These are phyloP conservation scores for Vultur gryphus DNA, from an alignment of 2,797 vertebrate genomes.

Conservation along the genomic window DNA sequence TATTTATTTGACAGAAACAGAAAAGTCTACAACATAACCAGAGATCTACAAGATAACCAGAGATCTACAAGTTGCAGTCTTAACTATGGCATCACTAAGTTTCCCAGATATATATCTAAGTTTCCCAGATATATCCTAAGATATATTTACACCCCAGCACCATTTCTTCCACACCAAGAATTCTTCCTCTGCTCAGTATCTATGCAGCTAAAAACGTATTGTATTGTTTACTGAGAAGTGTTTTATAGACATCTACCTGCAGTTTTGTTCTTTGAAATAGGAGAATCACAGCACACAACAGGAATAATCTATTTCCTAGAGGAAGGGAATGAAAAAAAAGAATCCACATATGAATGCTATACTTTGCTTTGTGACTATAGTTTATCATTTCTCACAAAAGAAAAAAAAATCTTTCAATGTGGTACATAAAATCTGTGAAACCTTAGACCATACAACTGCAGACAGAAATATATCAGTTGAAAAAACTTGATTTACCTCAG, in stretches of 20 bases:
- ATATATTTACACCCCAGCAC: neutral
- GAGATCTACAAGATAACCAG: neutral
- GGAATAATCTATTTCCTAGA: neutral
- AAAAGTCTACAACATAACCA: neutral
- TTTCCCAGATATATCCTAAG: neutral
- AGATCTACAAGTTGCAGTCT: neutral
- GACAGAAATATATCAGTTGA: neutral
- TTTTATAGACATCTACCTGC: neutral
- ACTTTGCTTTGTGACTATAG: neutral
- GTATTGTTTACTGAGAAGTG: neutral
- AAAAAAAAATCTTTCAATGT: neutral
- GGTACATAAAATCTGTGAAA: neutral
- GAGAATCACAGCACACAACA: neutral
- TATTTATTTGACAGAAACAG: neutral
- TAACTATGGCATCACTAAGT: neutral
- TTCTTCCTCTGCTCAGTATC: neutral
- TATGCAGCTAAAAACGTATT: neutral
- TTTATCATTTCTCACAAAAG: neutral
- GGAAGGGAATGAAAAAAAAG: neutral
- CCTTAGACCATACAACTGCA: neutral
- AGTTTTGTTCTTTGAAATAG: neutral
- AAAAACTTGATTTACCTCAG: neutral
- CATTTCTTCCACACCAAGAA: neutral
- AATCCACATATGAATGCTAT: neutral
- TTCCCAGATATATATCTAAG: neutral